Evolutionary conservation across 1,140 invertebrate species (phyloP).

Genomic region (Dufourea novaeangliae): DNA sequence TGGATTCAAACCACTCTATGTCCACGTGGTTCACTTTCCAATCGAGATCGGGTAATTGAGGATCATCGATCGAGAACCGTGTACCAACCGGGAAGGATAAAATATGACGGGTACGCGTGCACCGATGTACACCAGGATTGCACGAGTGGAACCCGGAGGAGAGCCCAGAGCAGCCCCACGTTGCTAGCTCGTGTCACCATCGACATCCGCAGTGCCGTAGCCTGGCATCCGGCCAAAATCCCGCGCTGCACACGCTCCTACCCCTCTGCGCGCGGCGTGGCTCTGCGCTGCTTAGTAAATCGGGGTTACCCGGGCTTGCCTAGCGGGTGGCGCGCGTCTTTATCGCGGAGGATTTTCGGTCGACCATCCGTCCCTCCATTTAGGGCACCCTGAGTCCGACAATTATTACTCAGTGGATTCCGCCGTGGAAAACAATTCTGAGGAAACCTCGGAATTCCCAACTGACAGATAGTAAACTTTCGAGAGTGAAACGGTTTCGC

Average conservation of each 20-base stretch:
- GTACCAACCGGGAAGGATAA: not conserved
- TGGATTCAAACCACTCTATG: too few relatives aligned
- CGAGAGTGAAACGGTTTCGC: too few relatives aligned
- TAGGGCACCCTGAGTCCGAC: too few relatives aligned
- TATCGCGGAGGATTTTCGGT: conserved; percentile 62
- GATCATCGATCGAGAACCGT: not conserved
- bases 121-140: not conserved
- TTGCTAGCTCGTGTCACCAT: conserved; percentile 69
- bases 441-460: conserved; percentile 9
- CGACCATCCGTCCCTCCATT: conserved; percentile 22
- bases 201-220: conserved; percentile 79
- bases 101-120: conserved; percentile 12
- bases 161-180: conserved; percentile 51
- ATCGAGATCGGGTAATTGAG: not conserved
- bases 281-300: conserved; percentile 61
- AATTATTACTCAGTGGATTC: conserved; percentile 37
- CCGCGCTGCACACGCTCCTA: conserved; percentile 57
- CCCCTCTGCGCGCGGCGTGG: conserved; percentile 37
- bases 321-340: conserved; percentile 57
- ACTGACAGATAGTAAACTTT: not conserved
- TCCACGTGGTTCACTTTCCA: not conserved
- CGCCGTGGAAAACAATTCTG: conserved; percentile 14
- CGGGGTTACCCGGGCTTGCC: conserved; percentile 63
- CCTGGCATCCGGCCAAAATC: conserved; percentile 75
- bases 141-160: conserved; percentile 13